A percentile compares a stretch with the other conserved stretches of the same genome.
These are phyloP conservation scores for Drosophila mettleri DNA, from an alignment of 2,888 invertebrate species.

Conservation along the genomic window DNA sequence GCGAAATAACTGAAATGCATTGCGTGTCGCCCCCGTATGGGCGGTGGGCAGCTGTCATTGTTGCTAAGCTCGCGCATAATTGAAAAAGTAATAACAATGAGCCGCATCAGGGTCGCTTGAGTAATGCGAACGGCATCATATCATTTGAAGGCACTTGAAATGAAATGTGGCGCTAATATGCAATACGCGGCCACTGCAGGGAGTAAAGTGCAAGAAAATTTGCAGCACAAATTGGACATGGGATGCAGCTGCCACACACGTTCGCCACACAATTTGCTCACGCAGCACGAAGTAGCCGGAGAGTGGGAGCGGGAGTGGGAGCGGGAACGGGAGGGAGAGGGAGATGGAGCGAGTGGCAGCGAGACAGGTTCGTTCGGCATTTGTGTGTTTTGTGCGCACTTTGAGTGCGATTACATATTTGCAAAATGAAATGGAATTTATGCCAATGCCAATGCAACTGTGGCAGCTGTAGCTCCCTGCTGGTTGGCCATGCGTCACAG, in stretches of 20 bases:
- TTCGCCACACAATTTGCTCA: slow-evolving; percentile 69
- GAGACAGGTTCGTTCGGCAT: slow-evolving; percentile 37
- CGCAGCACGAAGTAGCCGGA: slow-evolving; percentile 34
- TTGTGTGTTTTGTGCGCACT: slow-evolving; percentile 57
- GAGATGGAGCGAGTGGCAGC: not conserved
- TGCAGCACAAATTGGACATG: slow-evolving; percentile 23
- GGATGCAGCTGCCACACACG: slow-evolving; percentile 50
- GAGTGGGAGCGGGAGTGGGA: not conserved
- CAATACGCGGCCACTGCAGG: slow-evolving; percentile 20
- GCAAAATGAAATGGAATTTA: slow-evolving; percentile 75
- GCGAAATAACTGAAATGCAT: slow-evolving; percentile 55
- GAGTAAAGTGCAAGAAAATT: slow-evolving; percentile 17
- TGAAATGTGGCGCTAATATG: slow-evolving; percentile 34
- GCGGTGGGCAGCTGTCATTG: slow-evolving; percentile 11
- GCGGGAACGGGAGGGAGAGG: not conserved
- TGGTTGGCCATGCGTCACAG: slow-evolving; percentile 27
- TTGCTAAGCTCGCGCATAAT: slow-evolving; percentile 50
- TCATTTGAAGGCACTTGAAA: slow-evolving; percentile 41
- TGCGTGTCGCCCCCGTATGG: not conserved
- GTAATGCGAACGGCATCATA: slow-evolving; percentile 22
- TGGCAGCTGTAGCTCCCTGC: slow-evolving; percentile 25
- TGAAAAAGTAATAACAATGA: slow-evolving; percentile 59
- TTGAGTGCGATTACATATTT: slow-evolving; percentile 78
- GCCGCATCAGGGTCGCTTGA: slow-evolving; percentile 23
- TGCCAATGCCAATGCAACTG: slow-evolving; percentile 46